These are phyloP conservation scores for Xiphydria camelus DNA, from an alignment of 2,888 invertebrate species.

Conservation along the genomic window DNA sequence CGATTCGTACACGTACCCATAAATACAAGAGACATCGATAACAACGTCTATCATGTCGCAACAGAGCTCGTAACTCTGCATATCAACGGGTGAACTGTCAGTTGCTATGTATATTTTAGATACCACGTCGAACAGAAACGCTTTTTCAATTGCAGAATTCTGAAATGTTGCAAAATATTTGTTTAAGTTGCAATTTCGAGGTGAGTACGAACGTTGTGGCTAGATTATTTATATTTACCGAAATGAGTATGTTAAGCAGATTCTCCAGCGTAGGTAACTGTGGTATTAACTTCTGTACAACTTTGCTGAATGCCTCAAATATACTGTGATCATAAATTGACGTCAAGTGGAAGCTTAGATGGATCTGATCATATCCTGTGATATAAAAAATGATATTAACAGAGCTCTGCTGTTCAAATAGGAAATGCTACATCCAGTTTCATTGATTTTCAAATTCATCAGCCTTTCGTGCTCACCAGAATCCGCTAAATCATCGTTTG, in stretches of 20 bases:
- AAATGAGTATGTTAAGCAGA: conserved; percentile 95
- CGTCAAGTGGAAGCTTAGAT: conserved; percentile 93
- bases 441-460: too few species aligned
- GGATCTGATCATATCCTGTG: conserved; percentile 80
- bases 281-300: conserved; percentile 97
- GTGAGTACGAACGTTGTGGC: too few species aligned
- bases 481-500: conserved; percentile 92
- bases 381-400: conserved; percentile 30
- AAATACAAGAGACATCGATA: conserved; percentile 97
- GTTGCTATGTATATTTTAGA: conserved; percentile 99
- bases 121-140: conserved; percentile 99
- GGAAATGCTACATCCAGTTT: too few species aligned
- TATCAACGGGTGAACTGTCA: conserved; percentile 98
- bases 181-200: conserved; percentile 7
- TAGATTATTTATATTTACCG: conserved; percentile 82
- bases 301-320: conserved; percentile 99
- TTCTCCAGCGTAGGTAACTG: conserved; percentile 97
- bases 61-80: conserved; percentile 99
- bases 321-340: conserved; percentile 99
- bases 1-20: conserved; percentile 86
- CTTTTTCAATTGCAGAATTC: conserved; percentile 99
- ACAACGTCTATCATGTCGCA: conserved; percentile 99
- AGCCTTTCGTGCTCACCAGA: conserved; percentile 67
- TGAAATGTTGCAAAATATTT: conserved; percentile 58
- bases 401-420: too few species aligned